Percentiles rank a stretch among this genome's conserved stretches.
Conservation (phyloP, 2,113 vertebrate genomes). For the Actenoides hombroni region DNA sequence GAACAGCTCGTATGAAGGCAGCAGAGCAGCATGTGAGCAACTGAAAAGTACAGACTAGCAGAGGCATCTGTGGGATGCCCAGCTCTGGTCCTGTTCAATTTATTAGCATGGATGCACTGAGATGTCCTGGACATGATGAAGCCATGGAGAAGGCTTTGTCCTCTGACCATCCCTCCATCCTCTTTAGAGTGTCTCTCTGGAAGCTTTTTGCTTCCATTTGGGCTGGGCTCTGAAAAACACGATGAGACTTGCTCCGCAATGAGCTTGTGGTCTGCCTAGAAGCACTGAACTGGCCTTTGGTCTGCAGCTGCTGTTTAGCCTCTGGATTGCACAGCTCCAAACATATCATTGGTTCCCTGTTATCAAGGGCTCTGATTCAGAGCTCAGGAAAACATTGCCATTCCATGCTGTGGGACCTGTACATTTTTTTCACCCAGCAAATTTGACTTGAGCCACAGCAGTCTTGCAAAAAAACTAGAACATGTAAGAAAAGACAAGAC, state of each 20-base stretch:
- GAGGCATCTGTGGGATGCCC: background rate
- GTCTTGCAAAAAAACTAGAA: background rate
- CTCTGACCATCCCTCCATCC: background rate
- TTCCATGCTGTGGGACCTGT: background rate
- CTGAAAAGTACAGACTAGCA: background rate
- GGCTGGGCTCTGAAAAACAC: background rate
- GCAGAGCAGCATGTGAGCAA: background rate
- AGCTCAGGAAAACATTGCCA: background rate
- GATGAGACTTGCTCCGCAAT: background rate
- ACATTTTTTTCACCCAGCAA: background rate
- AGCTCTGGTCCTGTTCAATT: background rate
- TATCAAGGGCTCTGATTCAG: constrained; percentile 33
- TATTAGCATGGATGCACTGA: background rate
- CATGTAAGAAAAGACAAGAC: background rate
- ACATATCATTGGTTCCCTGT: background rate
- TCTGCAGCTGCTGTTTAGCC: background rate
- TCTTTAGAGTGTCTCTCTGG: background rate
- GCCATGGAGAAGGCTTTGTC: background rate
- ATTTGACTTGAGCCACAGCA: background rate
- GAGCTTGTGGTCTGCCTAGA: background rate
- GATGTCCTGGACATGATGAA: background rate
- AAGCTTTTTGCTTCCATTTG: background rate
- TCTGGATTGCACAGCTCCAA: background rate
- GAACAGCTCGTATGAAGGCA: background rate
- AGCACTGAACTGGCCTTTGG: background rate